Percentiles rank a stretch among this genome's conserved stretches.
These are phyloP conservation scores for Dendrolimus houi DNA, from an alignment of 2,888 invertebrate genomes.

Conservation along the genomic window DNA sequence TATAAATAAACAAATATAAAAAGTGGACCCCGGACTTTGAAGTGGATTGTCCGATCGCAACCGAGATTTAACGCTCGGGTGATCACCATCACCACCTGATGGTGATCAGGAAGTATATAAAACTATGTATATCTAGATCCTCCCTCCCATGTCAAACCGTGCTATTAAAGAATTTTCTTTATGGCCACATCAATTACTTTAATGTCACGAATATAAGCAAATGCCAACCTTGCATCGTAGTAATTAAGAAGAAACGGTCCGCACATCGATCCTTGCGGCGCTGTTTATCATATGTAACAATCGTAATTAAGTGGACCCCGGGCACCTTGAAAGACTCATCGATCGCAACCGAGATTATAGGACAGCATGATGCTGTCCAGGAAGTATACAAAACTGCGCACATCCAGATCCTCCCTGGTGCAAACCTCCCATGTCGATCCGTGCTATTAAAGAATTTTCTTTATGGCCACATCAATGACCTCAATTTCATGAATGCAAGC, in stretches of 20 bases:
- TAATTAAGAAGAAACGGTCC: neutral
- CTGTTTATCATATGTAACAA: constrained; percentile 44
- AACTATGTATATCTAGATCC: constrained; percentile 13
- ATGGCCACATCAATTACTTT: neutral
- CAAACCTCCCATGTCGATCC: constrained; percentile 46
- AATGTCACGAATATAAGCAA: neutral
- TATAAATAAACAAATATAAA: constrained; percentile 58
- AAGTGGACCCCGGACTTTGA: constrained; percentile 16
- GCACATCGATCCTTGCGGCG: constrained; percentile 5
- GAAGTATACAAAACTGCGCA: neutral
- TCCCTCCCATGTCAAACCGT: constrained; percentile 48
- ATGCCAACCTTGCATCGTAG: constrained; percentile 14
- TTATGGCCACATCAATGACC: neutral
- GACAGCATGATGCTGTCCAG: neutral
- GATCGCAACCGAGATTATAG: too few relatives aligned
- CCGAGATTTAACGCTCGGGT: too few relatives aligned
- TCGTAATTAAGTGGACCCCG: constrained; percentile 45
- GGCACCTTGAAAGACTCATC: too few relatives aligned
- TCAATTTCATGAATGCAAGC: neutral
- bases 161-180: constrained; percentile 28
- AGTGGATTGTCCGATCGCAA: too few relatives aligned
- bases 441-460: constrained; percentile 29
- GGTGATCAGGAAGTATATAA: neutral
- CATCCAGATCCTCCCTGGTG: constrained; percentile 34
- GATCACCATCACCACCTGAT: too few relatives aligned